Evolutionary conservation across 1,140 invertebrate genomes (phyloP).

Genomic region (Colletes latitarsis): DNA sequence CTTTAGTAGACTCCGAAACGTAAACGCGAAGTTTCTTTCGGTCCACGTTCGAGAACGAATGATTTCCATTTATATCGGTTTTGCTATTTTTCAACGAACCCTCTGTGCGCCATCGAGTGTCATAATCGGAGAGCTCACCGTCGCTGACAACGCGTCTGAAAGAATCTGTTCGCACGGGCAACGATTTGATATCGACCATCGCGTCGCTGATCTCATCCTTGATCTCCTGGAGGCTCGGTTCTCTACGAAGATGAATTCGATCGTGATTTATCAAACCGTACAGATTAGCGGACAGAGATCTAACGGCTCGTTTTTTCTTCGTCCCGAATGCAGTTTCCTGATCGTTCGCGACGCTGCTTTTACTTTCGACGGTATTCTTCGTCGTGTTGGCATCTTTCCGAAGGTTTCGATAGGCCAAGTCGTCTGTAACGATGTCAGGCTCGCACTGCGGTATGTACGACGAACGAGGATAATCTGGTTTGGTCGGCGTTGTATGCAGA

Average conservation of each 20-base stretch:
- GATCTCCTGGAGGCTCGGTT: constrained; percentile 43
- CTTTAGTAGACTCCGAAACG: constrained; percentile 16
- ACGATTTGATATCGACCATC: not conserved
- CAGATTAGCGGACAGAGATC: constrained; percentile 91
- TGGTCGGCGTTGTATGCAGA: constrained; percentile 87
- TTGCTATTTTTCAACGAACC: constrained; percentile 2
- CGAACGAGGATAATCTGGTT: constrained; percentile 81
- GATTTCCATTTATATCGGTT: constrained; percentile 59
- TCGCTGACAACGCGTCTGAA: constrained; percentile 58
- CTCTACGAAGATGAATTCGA: constrained; percentile 51
- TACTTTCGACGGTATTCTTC: constrained; percentile 20
- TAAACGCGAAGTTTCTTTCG: constrained; percentile 45
- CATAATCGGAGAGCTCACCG: constrained; percentile 50
- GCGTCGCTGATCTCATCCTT: constrained; percentile 29
- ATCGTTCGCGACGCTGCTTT: constrained; percentile 4
- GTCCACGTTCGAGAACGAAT: constrained; percentile 6
- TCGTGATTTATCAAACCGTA: constrained; percentile 84
- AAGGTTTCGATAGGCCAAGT: constrained; percentile 91
- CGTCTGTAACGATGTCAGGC: constrained; percentile 92
- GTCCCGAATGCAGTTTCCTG: constrained; percentile 55
- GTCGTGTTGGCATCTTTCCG: constrained; percentile 87
- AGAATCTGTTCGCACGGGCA: constrained; percentile 35
- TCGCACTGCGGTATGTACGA: constrained; percentile 85
- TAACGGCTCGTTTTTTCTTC: constrained; percentile 88
- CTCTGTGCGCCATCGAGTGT: constrained; percentile 21